Base-by-base conservation (phyloP, 2,113 vertebrate genomes). In the Sorex fumeus region DNA sequence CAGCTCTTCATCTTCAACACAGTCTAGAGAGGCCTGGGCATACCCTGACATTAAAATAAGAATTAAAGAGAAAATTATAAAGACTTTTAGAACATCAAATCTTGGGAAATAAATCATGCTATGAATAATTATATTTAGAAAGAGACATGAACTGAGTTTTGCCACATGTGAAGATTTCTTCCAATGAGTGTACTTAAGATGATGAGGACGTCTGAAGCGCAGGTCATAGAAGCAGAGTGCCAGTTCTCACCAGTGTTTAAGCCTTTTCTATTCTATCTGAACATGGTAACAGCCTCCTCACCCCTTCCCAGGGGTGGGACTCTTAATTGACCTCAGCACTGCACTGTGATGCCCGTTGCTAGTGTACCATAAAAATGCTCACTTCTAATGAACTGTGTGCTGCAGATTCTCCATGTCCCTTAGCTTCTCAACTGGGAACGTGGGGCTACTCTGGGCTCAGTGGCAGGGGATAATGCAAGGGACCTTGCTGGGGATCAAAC, bases 91-190 rank as follows among this genome's bases (percentile, higher is more conserved):
- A 81, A 87, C 57, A 82, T 57, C 43, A 91, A 67, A n/a, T 75
- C 40, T 90, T 82, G 19, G 28, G 64, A 62, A 87, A 89, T 36
- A 64, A 77, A 66, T 40, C 45, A 27, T 69, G 40, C 47, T 30
- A n/a, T 27, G 50, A 81, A 53, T 13, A 16, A 21, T 69, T 25
- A 36, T 6, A 11, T 36, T 94, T n/a, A 91, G 75, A 66, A 83
- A 84, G 89, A 76, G 78, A 93, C 60, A 82, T 84, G 34, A 95
- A 88, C 71, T n/a, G 45, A 66, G 18, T 69, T 90, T 84, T 90
- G 43, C 50, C 32, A 66, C 3, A 45, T 21, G 47, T 8, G 25
- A 71, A 8, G 11, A 1, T 32, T n/a, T 45, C 66, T 25, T 32
- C 83, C 8, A 40, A 64, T 18, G 50, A 25, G 45, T 81, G 32